Evolutionary conservation across 2,797 vertebrate species (phyloP).

Genomic region (Dromococcyx pavoninus): DNA sequence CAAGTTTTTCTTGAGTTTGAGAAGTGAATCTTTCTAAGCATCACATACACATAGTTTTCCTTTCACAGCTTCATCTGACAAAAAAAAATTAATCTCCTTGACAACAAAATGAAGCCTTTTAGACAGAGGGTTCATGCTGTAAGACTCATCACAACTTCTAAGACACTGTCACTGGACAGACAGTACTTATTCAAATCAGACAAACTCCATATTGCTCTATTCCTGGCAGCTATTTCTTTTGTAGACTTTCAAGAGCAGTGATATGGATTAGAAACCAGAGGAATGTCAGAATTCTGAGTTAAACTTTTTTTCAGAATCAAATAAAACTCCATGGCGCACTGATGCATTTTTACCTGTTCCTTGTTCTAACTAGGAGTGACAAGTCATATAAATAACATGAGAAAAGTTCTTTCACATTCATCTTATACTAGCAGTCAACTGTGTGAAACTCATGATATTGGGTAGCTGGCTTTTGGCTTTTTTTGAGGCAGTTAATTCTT

Average conservation of each 20-base stretch:
- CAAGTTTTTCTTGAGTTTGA: neutral
- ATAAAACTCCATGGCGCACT: neutral
- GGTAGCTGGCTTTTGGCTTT: neutral
- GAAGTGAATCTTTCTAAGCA: neutral
- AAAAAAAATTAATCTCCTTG: conserved; percentile 51
- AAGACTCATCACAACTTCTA: neutral
- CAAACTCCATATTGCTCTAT: accelerated
- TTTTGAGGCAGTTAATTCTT: neutral
- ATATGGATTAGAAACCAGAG: neutral
- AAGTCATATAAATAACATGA: neutral
- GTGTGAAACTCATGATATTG: neutral
- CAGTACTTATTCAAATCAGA: neutral
- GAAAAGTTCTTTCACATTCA: neutral
- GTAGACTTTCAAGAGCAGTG: neutral
- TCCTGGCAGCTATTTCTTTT: neutral
- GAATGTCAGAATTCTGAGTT: neutral
- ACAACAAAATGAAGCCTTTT: conserved; percentile 34
- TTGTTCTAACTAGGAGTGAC: neutral
- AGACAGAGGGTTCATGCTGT: neutral
- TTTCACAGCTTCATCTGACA: conserved; percentile 3
- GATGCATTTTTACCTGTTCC: accelerated
- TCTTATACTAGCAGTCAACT: neutral
- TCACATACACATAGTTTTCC: neutral
- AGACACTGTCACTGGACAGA: neutral
- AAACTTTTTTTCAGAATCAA: neutral